These are phyloP conservation scores for Phylloscopus trochiloides DNA, from an alignment of 2,113 vertebrate genomes.

Conservation along the genomic window DNA sequence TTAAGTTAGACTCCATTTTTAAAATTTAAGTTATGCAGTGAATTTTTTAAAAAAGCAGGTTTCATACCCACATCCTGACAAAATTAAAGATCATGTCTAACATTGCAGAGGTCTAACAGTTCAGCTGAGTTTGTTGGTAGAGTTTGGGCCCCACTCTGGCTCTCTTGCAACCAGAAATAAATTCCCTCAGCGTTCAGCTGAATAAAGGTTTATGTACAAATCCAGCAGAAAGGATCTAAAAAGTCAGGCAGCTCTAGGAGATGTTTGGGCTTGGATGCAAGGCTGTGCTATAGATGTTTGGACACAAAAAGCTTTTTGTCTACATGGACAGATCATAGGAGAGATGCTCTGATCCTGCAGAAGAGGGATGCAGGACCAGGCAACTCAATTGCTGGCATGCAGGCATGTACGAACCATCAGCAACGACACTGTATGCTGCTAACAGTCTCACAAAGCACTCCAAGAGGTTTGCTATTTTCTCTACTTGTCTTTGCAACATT, in stretches of 20 bases:
- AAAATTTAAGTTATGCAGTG: not conserved
- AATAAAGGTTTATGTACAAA: not conserved
- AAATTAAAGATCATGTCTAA: not conserved
- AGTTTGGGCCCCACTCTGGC: not conserved
- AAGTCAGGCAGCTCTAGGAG: not conserved
- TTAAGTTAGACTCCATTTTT: not conserved
- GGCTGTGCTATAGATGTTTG: not conserved
- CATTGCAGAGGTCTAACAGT: not conserved
- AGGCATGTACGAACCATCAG: not conserved
- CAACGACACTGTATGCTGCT: not conserved
- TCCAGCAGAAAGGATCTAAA: not conserved
- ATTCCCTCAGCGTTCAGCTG: not conserved
- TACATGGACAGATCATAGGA: accelerated
- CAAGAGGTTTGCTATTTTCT: not conserved
- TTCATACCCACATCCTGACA: not conserved
- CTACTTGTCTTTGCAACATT: not conserved
- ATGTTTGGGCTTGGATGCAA: not conserved
- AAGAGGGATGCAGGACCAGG: not conserved
- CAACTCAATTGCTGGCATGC: accelerated
- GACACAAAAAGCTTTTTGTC: not conserved
- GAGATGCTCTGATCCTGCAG: not conserved
- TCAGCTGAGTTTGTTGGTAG: not conserved
- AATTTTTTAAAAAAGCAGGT: not conserved
- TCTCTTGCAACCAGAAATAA: not conserved
- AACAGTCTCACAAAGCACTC: not conserved